Evolutionary conservation across 1,140 invertebrate species (phyloP), one percentile per base, ranked within the genome.

Genomic region (Drosophila bifasciata): DNA sequence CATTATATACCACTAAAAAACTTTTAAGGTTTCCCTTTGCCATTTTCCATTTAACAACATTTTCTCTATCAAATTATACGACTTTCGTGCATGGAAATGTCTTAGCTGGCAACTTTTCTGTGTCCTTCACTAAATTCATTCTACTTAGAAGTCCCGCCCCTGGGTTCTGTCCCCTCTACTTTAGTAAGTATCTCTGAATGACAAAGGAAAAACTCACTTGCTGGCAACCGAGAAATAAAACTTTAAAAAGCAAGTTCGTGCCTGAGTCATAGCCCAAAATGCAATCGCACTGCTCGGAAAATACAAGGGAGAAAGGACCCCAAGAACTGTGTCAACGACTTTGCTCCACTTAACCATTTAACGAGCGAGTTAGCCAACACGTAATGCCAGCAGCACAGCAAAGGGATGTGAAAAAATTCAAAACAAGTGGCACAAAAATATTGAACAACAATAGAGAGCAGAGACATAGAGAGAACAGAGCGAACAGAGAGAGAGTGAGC

Each of bases 281-380:
- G 79, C 79, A 83, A 61, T 73, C 44, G 62, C 25, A 25, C 32
- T 45, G 44, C 49, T 51, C 40, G 55, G 21, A 55, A 32, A 36
- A 4, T 13, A 16, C 49, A 39, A 39, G 43, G 15, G 36, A 62
- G 32, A 72, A 72, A 62, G 71, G 61, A 58, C 43, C 25, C 50
- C 66, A 50, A 83, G 74, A 86, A 83, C 56, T 86, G 83, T 86
- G 83, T 86, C 83, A 86, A 86, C 83, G 84, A 86, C 83, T 86
- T 86, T 88, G 84, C 84, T 86, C 83, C 84, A 86, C 83, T 86
- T 86, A 88, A 79, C 74, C 78, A 75, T 86, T 86, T 86, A 86
- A 88, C 83, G 81, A 88, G 81, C 74, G 81, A 86, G 69, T 88
- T 86, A 71, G 81, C 83, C 76, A 76, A 75, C 81, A 88, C 78